These are phyloP conservation scores for Melangyna quadrimaculata DNA, from an alignment of 2,888 invertebrate genomes.

Conservation along the genomic window DNA sequence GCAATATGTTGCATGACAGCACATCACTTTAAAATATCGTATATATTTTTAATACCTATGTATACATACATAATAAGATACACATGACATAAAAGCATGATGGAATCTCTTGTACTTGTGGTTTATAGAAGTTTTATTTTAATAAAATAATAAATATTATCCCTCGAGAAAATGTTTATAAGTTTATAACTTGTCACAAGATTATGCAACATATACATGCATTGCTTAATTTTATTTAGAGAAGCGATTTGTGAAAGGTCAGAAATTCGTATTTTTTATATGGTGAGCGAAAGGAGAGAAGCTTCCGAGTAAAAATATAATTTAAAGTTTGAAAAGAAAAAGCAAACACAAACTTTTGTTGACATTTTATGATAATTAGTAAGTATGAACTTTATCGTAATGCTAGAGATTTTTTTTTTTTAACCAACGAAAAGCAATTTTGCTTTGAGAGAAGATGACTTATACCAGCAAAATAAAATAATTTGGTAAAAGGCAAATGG, in stretches of 20 bases:
- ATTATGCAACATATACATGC: background rate
- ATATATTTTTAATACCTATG: background rate
- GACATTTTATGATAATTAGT: too few species aligned
- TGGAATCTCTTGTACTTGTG: background rate
- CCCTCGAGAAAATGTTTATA: background rate
- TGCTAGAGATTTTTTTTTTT: too few species aligned
- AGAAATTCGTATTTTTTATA: background rate
- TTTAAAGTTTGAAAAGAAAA: too few species aligned
- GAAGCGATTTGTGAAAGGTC: background rate
- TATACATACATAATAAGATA: background rate
- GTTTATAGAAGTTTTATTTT: background rate
- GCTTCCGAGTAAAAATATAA: too few species aligned
- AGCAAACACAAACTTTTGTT: too few species aligned
- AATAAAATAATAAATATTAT: background rate
- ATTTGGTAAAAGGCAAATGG: too few species aligned
- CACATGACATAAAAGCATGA: background rate
- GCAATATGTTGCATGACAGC: background rate
- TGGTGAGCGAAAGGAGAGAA: too few species aligned
- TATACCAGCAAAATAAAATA: too few species aligned
- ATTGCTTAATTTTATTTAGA: background rate
- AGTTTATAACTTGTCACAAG: background rate
- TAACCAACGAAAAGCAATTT: too few species aligned
- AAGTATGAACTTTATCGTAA: too few species aligned
- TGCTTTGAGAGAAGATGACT: too few species aligned
- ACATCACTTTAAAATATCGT: background rate